Base-by-base conservation (phyloP, 2,797 vertebrate species). In the Mallotus villosus region DNA sequence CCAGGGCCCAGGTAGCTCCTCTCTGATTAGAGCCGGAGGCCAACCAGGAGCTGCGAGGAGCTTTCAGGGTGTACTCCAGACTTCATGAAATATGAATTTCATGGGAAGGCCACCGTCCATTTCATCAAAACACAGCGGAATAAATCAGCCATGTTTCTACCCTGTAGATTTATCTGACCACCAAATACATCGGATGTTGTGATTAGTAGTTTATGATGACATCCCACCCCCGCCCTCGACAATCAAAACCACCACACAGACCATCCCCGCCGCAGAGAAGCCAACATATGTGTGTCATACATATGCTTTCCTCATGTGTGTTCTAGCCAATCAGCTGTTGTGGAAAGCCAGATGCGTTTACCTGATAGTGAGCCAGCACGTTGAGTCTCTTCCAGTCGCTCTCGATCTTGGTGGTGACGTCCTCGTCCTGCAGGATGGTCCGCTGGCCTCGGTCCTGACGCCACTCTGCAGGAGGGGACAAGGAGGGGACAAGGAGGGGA, bases 371-470 rank as follows among this genome's bases (percentile, higher is more conserved):
- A 49, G 90, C 93, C 81, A 99, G 82, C 0, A 96, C 96, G 87
- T 99, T 99, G 76, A 98, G 94, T 78, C 97, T 95, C 91, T 99
- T 99, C 97, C 97, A 99, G 93, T 99, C 97, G 0, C 94, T 94
- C 81, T 99, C 97, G 5, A 99, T 98, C 90, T 99, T 99, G 17
- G 97, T 99, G 76, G 97, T 97, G 87, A 96, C 88, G 79, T 99
- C 97, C 81, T 99, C 97, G 3, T 99, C 97, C 85, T 97, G 96
- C 14, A 99, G 93, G 79, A 99, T 97, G 89, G 95, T 95, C 24
- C 97, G 93, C 0, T 95, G 94, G 53, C 95, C 96, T 0, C 95
- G 95, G 1, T 95, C 94, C 84, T 98, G 97, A 22, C 97, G 91
- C 97, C 97, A 99, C 81, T 99, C 97, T 99, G 92, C 1, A 25